phyloP scores from a whole-genome alignment of 2,888 invertebrate genomes.

The Orthonychiurus folsomi region DNA sequence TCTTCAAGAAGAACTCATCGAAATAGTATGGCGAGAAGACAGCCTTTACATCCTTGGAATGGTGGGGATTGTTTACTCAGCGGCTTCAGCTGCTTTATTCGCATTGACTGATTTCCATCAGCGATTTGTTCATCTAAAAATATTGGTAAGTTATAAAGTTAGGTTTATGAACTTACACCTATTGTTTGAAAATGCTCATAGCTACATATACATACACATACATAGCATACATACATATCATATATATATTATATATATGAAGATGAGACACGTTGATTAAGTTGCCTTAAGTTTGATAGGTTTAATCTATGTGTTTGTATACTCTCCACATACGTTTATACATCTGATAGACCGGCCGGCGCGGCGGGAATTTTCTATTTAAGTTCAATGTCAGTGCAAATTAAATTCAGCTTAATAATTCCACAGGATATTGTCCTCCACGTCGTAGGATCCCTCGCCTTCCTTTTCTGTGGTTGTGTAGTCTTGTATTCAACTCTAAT shows the following conservation, averaged over 20 bases:
- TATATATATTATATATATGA: too few relatives aligned
- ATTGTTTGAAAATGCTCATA: too few relatives aligned
- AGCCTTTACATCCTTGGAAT: conserved; percentile 3
- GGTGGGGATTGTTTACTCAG: neutral
- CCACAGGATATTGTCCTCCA: neutral
- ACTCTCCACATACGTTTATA: too few relatives aligned
- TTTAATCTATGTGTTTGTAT: too few relatives aligned
- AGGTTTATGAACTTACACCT: neutral
- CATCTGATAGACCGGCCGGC: too few relatives aligned
- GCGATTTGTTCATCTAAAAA: neutral
- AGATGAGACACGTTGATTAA: too few relatives aligned
- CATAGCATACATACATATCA: too few relatives aligned
- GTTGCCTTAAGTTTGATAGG: too few relatives aligned
- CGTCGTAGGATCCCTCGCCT: neutral
- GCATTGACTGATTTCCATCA: neutral
- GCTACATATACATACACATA: too few relatives aligned
- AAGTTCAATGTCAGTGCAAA: neutral
- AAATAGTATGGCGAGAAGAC: conserved; percentile 11
- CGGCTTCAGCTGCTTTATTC: neutral
- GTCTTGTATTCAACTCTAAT: neutral
- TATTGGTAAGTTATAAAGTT: neutral
- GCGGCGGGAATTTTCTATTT: too few relatives aligned
- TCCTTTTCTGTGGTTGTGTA: neutral
- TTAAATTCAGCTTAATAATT: neutral
- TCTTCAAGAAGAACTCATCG: conserved; percentile 8